Percentiles rank a stretch among this genome's conserved stretches.
These are phyloP conservation scores for Dromococcyx pavoninus DNA, from an alignment of 2,797 vertebrate species.

Conservation along the genomic window DNA sequence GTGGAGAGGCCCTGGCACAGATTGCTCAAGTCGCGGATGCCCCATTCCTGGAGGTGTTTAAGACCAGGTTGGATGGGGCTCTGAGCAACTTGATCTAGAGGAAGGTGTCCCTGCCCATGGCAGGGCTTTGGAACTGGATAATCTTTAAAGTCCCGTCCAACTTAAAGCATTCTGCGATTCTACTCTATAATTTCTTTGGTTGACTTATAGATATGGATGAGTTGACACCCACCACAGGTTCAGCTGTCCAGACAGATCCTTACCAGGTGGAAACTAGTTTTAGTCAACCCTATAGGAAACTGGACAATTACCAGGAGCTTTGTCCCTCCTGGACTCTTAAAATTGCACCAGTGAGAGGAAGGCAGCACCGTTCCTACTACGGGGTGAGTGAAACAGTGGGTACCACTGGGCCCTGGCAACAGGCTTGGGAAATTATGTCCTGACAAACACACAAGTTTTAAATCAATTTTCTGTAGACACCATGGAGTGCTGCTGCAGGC, in stretches of 20 bases:
- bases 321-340: background rate
- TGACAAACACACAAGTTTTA: background rate
- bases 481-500: background rate
- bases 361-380: background rate
- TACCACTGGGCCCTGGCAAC: background rate
- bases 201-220: background rate
- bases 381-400: background rate
- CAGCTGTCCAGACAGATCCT: background rate
- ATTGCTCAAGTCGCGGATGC: too few species aligned
- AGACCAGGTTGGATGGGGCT: too few species aligned
- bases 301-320: background rate
- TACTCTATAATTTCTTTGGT: too few species aligned
- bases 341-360: background rate
- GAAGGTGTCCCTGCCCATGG: too few species aligned
- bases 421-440: background rate
- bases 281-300: background rate
- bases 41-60: too few species aligned
- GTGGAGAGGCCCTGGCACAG: too few species aligned
- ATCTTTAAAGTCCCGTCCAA: too few species aligned
- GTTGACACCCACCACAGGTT: background rate
- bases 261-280: background rate
- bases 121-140: too few species aligned
- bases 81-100: too few species aligned
- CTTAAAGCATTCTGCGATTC: too few species aligned
- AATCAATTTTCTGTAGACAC: background rate